Conservation (phyloP, 2,888 invertebrate genomes). For the Thumatha senex region DNA sequence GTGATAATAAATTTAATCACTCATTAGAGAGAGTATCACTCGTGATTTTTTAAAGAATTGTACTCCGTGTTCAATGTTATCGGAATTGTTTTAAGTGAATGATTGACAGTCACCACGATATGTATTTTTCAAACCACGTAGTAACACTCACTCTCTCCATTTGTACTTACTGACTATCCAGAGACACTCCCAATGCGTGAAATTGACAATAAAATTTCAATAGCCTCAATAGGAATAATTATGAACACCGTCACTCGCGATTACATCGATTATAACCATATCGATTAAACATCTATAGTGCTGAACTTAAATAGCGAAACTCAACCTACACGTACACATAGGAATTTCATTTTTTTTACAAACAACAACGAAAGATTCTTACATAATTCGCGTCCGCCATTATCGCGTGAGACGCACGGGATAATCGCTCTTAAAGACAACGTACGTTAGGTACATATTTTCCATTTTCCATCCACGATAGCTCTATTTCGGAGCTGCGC, state of each 20-base stretch:
- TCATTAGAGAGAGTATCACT: slow-evolving; percentile 13
- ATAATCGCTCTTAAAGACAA: slow-evolving; percentile 64
- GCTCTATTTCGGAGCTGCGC: slow-evolving; percentile 76
- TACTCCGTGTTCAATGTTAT: slow-evolving; percentile 19
- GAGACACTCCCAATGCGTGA: slow-evolving; percentile 48
- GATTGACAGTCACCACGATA: slow-evolving; percentile 33
- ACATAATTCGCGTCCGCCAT: slow-evolving; percentile 78
- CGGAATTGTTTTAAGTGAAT: slow-evolving; percentile 10
- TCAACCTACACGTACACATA: slow-evolving; percentile 33
- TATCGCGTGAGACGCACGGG: slow-evolving; percentile 56
- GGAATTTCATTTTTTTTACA: slow-evolving; percentile 43
- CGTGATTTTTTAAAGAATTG: slow-evolving; percentile 17
- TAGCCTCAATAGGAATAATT: slow-evolving; percentile 18
- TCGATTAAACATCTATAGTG: slow-evolving; percentile 27
- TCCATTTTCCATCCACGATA: slow-evolving; percentile 71
- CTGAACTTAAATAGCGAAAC: slow-evolving; percentile 9
- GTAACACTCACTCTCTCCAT: slow-evolving; percentile 44
- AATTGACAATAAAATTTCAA: slow-evolving; percentile 23
- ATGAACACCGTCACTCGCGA: slow-evolving; percentile 54
- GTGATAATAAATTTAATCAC: not conserved
- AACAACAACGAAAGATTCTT: slow-evolving; percentile 74
- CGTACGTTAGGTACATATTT: slow-evolving; percentile 56
- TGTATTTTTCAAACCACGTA: too few relatives aligned
- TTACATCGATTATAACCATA: slow-evolving; percentile 22
- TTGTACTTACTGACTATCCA: slow-evolving; percentile 69